Conservation (phyloP, 2,888 invertebrate genomes). For the Prenolepis imparis region DNA sequence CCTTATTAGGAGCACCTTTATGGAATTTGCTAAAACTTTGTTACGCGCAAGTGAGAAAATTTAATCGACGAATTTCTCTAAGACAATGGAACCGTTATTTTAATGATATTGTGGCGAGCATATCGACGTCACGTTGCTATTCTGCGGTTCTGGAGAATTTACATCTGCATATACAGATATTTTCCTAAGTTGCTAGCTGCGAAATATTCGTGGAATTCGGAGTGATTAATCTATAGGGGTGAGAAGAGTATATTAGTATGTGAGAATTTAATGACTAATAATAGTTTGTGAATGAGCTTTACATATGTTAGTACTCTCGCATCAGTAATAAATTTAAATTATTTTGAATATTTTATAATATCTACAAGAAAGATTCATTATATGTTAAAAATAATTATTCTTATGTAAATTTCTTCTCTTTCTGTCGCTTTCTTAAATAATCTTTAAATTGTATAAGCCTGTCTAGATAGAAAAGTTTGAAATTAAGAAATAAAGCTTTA, state of each 20-base stretch:
- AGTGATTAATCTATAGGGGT: background rate
- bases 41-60: constrained; percentile 16
- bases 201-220: background rate
- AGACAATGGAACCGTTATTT: constrained; percentile 3
- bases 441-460: background rate
- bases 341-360: background rate
- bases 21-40: constrained; percentile 23
- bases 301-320: background rate
- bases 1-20: constrained; percentile 10
- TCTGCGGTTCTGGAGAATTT: background rate
- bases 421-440: background rate
- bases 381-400: background rate
- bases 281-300: background rate
- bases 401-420: background rate
- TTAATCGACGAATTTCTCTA: constrained; percentile 22
- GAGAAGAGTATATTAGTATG: background rate
- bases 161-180: background rate
- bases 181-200: background rate
- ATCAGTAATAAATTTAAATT: background rate
- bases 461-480: background rate
- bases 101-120: constrained; percentile 4
- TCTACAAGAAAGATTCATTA: background rate
- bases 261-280: background rate
- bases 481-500: background rate
- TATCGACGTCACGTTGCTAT: background rate